Evolutionary conservation across 2,888 invertebrate genomes (phyloP).

Genomic region (Homarus gammarus): DNA sequence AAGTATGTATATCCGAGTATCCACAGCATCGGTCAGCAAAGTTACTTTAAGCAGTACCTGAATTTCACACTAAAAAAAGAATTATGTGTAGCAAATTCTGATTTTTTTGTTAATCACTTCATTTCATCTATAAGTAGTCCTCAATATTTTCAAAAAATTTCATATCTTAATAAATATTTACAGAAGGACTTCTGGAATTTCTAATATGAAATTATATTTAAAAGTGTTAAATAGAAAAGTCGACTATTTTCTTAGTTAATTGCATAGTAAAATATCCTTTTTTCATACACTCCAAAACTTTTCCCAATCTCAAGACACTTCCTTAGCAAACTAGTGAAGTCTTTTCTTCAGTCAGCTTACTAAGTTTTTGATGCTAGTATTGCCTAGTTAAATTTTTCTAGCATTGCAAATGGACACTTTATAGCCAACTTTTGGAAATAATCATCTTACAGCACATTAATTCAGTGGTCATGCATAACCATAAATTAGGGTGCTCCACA

Average conservation of each 20-base stretch:
- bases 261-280: background rate
- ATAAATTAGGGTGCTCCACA: background rate
- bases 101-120: background rate
- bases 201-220: conserved; percentile 8
- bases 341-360: background rate
- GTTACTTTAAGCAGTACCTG: background rate
- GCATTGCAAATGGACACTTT: conserved; percentile 9
- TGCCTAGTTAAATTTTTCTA: background rate
- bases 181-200: background rate
- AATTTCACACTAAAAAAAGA: background rate
- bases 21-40: too few relatives aligned
- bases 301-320: background rate
- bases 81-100: background rate
- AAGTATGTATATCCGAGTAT: too few relatives aligned
- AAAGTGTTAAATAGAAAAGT: background rate
- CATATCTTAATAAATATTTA: background rate
- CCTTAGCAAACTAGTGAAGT: background rate
- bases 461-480: conserved; percentile 11
- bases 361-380: background rate
- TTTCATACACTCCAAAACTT: background rate
- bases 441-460: background rate
- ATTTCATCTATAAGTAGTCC: background rate
- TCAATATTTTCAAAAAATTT: background rate
- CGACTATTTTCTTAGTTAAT: background rate
- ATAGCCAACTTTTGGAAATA: background rate